Conservation (phyloP, 2,113 vertebrate genomes). For the Daphoenositta chrysoptera region DNA sequence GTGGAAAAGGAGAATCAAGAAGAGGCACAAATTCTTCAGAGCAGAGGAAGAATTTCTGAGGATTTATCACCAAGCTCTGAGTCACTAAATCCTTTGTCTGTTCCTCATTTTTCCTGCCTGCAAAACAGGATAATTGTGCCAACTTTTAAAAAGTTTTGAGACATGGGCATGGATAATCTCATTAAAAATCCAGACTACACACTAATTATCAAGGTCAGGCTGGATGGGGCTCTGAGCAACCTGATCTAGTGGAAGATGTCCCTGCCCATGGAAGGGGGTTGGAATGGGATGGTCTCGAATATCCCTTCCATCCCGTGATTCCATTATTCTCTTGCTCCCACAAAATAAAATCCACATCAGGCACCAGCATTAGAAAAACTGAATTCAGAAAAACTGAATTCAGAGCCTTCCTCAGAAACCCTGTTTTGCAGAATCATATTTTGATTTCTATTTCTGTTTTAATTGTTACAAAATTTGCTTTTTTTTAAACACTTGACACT, state of each 20-base stretch:
- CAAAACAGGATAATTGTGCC: background rate
- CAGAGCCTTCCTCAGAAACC: fast-evolving
- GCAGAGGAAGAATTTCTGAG: background rate
- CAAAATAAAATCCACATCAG: background rate
- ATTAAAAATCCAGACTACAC: background rate
- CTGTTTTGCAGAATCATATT: background rate
- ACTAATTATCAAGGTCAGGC: background rate
- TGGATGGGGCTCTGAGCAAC: background rate
- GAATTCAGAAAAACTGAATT: background rate
- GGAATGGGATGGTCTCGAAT: background rate
- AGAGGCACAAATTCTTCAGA: background rate
- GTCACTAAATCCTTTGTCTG: background rate
- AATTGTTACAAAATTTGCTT: background rate
- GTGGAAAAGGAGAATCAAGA: background rate
- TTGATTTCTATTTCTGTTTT: background rate
- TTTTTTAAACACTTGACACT: background rate
- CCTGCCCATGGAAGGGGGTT: background rate
- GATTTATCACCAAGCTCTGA: background rate
- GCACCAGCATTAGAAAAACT: background rate
- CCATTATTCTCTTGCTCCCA: background rate
- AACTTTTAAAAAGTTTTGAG: background rate
- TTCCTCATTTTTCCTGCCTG: background rate
- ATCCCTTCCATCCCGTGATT: background rate
- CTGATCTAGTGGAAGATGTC: background rate
- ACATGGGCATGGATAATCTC: background rate